Percentiles rank a stretch among this genome's conserved stretches.
Evolutionary conservation across 2,797 vertebrate species (phyloP).

Genomic region (Coilia nasus): DNA sequence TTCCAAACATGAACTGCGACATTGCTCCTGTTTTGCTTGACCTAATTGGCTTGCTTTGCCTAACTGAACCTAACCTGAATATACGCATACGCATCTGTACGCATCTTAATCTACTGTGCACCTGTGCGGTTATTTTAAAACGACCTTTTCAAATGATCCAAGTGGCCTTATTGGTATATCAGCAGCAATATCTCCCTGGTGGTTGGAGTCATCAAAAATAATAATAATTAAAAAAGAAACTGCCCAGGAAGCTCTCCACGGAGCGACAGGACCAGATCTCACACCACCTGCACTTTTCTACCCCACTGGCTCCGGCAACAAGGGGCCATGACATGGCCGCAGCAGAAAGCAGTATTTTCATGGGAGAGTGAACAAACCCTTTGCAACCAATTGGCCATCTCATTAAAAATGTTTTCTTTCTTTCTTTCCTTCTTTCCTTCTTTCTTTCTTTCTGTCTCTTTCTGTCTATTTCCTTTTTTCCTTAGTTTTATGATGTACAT

Average conservation of each 20-base stretch:
- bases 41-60: neutral
- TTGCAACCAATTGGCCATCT: neutral
- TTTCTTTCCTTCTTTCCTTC: too few species aligned
- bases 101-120: constrained; percentile 58
- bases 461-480: too few species aligned
- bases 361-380: neutral
- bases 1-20: neutral
- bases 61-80: neutral
- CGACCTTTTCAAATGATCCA: constrained; percentile 59
- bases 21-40: neutral
- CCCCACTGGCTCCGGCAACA: neutral
- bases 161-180: constrained; percentile 47
- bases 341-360: neutral
- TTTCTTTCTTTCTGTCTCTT: too few species aligned
- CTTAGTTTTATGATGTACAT: too few species aligned
- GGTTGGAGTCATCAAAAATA: constrained; percentile 64
- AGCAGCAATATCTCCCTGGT: constrained; percentile 62
- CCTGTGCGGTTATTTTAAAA: constrained; percentile 49
- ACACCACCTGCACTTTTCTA: constrained; percentile 47
- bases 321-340: neutral
- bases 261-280: constrained; percentile 60
- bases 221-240: constrained; percentile 37
- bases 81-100: too few species aligned
- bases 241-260: constrained; percentile 60
- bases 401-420: neutral